Evolutionary conservation across 2,797 vertebrate species (phyloP), one percentile per base, ranked within the genome.

Genomic region (Urocyon cinereoargenteus): DNA sequence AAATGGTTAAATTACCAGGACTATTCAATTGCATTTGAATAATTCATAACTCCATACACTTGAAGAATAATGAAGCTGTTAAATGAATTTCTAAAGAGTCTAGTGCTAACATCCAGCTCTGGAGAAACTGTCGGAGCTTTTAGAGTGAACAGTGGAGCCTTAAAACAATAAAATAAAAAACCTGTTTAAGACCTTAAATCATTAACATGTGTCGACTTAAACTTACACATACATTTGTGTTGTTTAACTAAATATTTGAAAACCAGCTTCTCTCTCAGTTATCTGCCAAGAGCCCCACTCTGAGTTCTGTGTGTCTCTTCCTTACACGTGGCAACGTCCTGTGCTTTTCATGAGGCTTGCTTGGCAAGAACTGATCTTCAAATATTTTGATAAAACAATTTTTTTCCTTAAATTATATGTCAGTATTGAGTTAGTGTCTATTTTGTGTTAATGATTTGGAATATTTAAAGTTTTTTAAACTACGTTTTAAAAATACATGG

Each of bases 161-260:
- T 97, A 36, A 86, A 95, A 98, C 97, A 96, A 88, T 95, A 95
- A 97, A 98, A 97, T 98, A 94, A 28, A 83, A 98, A 96, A 97
- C 85, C 57, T 68, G 96, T 97, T 98, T 97, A 86, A 98, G 98
- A 98, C 93, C 95, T 98, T 97, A 98, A 98, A 98, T 97, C 87
- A 0, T 98, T 98, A 98, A 97, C 93, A 98, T 10, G 0, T 97
- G 97, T 92, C 13, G 1, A 96, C 70, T 96, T 97, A 91, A 93
- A 98, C 94, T 95, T 97, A 97, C 55, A 98, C 87, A 98, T 94
- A 81, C 86, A 94, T 96, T 97, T 98, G 97, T 95, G 97, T 95
- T 98, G 90, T 98, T 97, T 97, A 96, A 97, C 93, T 95, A 82
- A 94, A 36, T 96, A 97, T 97, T 97, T 98, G 83, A 98, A 96